Base-by-base conservation (phyloP, 2,797 vertebrate species). In the Spondyliosoma cantharus region DNA sequence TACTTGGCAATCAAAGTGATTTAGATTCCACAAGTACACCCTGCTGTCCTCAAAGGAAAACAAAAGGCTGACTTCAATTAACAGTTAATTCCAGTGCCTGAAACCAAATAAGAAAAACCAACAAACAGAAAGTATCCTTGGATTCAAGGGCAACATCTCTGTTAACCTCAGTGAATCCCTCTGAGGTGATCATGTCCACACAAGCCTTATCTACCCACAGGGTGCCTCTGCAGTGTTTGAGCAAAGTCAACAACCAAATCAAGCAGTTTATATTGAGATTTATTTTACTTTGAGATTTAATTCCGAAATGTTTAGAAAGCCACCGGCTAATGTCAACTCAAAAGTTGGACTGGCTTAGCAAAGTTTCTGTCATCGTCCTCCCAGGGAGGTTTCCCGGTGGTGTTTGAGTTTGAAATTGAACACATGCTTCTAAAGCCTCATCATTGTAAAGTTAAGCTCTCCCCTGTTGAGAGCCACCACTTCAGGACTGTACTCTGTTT, bases 391-490 rank as follows among this genome's bases (percentile, higher is more conserved):
- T 88, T 82, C 56, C 3, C n/a, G 82, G 67, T 54, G 32, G 56
- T 86, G 81, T 92, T 90, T 87, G 84, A 85, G 89, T 90, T 90
- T 74, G 79, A 93, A 91, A 93, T 87, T 77, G 82, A 89, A 83
- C 88, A 81, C 84, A 90, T 71, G 87, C 81, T 72, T 76, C 43
- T 70, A 81, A 92, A 87, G 67, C 79, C 62, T 76, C 54, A 24
- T 62, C 77, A 43, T 17, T 82, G 87, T 72, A 74, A 84, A 84
- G 80, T 80, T 86, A 90, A 90, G 85, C 78, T 74, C 71, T 79
- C 74, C 43, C 43, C 81, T 87, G 86, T 85, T 54, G 64, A 83
- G 76, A 83, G 78, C 69, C 64, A 82, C 81, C 74, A 54, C 69
- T 65, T 61, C 69, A 64, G 83, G 80, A 86, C 82, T 86, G 70